These are phyloP conservation scores for Tokudaia tokunoshimensis DNA, from an alignment of 2,797 vertebrate species.

Conservation along the genomic window DNA sequence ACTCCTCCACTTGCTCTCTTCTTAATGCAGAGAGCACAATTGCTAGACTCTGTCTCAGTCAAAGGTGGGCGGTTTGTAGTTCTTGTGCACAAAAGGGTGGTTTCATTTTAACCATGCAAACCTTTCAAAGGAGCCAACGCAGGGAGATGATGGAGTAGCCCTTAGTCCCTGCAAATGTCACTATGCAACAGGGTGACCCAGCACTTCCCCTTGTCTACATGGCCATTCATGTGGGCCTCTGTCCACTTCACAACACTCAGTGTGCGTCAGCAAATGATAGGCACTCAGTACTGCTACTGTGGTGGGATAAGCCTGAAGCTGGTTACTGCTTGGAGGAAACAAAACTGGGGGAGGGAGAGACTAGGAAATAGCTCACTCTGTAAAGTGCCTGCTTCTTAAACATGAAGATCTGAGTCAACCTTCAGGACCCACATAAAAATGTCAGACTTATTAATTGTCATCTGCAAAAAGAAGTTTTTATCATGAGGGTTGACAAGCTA, in stretches of 20 bases:
- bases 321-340: neutral
- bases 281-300: neutral
- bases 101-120: neutral
- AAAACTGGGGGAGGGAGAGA: neutral
- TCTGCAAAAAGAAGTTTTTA: neutral
- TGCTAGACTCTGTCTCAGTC: neutral
- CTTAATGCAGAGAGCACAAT: neutral
- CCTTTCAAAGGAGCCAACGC: neutral
- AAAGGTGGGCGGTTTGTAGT: neutral
- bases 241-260: neutral
- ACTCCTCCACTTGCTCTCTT: neutral
- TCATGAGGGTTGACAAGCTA: neutral
- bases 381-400: neutral
- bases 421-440: no score
- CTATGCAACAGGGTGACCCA: neutral
- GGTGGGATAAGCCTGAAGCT: neutral
- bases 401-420: neutral
- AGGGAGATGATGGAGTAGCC: neutral
- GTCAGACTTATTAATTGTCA: neutral
- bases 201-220: neutral
- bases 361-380: neutral
- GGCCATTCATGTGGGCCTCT: neutral
- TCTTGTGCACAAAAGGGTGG: neutral
- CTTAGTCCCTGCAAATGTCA: neutral
- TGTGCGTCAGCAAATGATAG: rapidly evolving